Base-by-base conservation (phyloP, 1,140 invertebrate species). In the Drosophila watanabei region DNA sequence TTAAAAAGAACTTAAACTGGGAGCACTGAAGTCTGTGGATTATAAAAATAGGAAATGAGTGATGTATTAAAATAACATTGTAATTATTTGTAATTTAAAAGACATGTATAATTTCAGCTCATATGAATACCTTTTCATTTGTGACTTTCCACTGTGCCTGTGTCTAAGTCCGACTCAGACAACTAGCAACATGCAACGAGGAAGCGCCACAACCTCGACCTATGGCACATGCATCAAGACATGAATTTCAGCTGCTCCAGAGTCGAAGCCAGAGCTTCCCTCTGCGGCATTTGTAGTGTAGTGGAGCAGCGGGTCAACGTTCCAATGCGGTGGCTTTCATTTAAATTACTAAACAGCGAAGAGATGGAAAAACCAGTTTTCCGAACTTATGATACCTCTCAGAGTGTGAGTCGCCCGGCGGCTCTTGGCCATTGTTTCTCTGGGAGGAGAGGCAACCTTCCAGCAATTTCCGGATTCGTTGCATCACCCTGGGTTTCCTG, bases 271-370 rank as follows among this genome's bases (percentile, higher is more conserved):
- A 16, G n/a, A 37, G 14, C 33, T 37, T 62, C 60, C 32, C 7
- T 57, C 4, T 18, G 33, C 33, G 46, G 18, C 46, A 20, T 70
- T 49, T 60, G 68, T 61, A 60, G 70, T 73, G 70, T 73, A 73
- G 45, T 73, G 54, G 70, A 73, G 69, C 70, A 73, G 70, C 70
- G 70, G 70, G 70, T 73, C 70, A 73, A 72, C 70, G 56, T 35
- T 60, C 54, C 64, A 24, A n/a, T 51, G 54, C 14, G 39, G n/a
- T 49, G 43, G 45, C 52, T 35, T 32, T 60, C 45, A 39, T 39
- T 57, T 71, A 57, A 69, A 48, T 69, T 32, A 48, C 66, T 51
- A 41, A 60, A 20, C 58, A 18, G 65, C 2, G 49, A 20, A 13
- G 18, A 14, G 58, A 35, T 11, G 58, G 43, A 30, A 51, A 72